phyloP scores from a whole-genome alignment of 2,888 invertebrate genomes.

The Trachelus tabidus region DNA sequence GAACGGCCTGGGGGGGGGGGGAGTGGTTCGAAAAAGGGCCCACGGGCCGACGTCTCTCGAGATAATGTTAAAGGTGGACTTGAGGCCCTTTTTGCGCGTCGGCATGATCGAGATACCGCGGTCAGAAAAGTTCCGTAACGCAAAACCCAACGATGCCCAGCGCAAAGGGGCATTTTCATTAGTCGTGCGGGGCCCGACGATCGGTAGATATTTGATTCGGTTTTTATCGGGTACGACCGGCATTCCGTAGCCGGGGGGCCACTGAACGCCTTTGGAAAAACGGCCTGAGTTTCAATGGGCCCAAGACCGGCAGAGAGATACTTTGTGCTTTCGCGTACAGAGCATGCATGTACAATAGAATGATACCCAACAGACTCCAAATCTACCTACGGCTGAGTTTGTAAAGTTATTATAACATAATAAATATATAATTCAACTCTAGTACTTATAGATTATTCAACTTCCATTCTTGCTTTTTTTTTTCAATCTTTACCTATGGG shows the following conservation, averaged over 20 bases:
- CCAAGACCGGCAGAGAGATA: no score
- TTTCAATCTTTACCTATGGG: no score
- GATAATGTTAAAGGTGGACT: conserved; percentile 18
- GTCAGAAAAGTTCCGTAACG: conserved; percentile 24
- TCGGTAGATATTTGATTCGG: conserved; percentile 46
- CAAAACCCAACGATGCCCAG: conserved; percentile 25
- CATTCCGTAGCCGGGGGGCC: conserved; percentile 46
- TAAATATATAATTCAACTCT: no score
- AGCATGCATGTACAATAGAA: no score
- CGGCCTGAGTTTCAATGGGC: conserved; percentile 21
- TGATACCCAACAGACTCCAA: no score
- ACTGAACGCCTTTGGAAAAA: conserved; percentile 50
- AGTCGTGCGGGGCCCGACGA: conserved; percentile 32
- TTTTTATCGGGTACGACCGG: conserved; percentile 48
- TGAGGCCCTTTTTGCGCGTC: conserved; percentile 53
- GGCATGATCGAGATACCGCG: conserved; percentile 61
- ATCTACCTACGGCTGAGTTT: no score
- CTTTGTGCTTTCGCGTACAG: no score
- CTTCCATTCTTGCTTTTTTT: no score
- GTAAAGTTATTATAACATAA: no score
- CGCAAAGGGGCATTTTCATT: conserved; percentile 57
- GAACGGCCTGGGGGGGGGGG: conserved; percentile 38
- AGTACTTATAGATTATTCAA: no score
- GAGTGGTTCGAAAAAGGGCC: conserved; percentile 57
- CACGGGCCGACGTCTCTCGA: conserved; percentile 42